Base-by-base conservation (phyloP, 2,797 vertebrate species). In the Micropoecilia bifurca region DNA sequence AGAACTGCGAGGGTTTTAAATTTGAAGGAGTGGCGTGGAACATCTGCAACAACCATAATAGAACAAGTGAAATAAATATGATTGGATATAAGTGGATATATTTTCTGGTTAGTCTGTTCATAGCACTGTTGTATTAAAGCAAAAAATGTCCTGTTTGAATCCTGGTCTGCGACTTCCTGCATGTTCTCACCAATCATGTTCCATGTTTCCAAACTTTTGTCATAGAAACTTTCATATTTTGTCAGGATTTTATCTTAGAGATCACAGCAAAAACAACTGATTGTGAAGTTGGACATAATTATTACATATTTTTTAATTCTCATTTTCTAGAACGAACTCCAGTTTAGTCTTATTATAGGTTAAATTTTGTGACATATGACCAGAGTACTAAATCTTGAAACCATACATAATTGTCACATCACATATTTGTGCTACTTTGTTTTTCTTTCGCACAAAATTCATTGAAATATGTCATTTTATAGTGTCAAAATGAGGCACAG, bases 1-100 rank as follows among this genome's bases (percentile, higher is more conserved):
- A 14, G 46, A 75, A 28, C 12, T 14, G 2, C 13, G 50, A 33
- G 22, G 14, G 75, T 89, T 86, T 86, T 75, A 53, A 47, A 78
- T 81, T 80, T 71, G 50, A 74, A 68, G 50, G 4, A 16, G 2
- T 80, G 66, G 72, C 22, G 48, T 79, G 74, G 63, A 68, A 43
- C 39, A 69, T 68, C 39, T 41, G 12, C 55, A n/a, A 12, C 30
- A 71, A 30, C 50, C 71, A 57, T 53, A 71, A 18, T 81, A 74
- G 69, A 71, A 46, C 1, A 30, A 59, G 57, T n/a, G 25, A 55
- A 55, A 12, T 22, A n/a, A 12, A 55, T 55, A 53, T 25, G 3
- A 53, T 25, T 25, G 20, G 7, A 9, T 25, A 25, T 8, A 25
- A 25, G 50, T 53, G 50, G 22, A 25, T 53, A 9, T 55, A n/a